Evolutionary conservation across 2,797 vertebrate species (phyloP), one percentile per base, ranked within the genome.

Genomic region (Mus caroli): DNA sequence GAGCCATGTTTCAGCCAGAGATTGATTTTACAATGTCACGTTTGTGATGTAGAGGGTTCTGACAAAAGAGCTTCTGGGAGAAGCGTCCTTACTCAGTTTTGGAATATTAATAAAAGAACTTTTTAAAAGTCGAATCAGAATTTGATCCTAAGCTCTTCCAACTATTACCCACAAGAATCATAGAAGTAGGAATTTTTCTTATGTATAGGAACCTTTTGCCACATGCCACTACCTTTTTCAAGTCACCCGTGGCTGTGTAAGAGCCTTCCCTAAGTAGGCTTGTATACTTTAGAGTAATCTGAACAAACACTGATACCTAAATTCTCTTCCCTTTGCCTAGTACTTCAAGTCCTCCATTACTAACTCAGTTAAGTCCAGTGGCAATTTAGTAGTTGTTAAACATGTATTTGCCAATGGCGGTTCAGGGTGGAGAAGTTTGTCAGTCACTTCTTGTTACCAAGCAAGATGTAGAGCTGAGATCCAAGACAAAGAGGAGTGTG

Each of bases 61-160:
- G 97, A 94, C 96, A 96, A 89, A 96, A 97, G 84, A 31, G 95
- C 96, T 97, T 87, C 92, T 6, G 43, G 37, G 0, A 46, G 80
- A 93, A 37, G 22, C 95, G 69, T 76, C 50, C 77, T 96, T 76
- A 67, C 15, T 37, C 94, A 93, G 80, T 75, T 78, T 92, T 96
- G 96, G 97, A 97, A 98, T 96, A 60, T 90, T 95, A 98, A 92
- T 96, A 98, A 95, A 34, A 91, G 94, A 0, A 0, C 73, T 86
- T 87, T 71, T 43, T 76, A 26, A 50, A 75, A 64, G 20, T 58
- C 90, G 84, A 92, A 50, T 82, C 52, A 73, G 60, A 73, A 88
- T 80, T 80, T 43, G 31, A 58, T 46, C 78, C 46, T 75, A 88
- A 60, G n/a, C 46, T 69, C 24, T 83, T 71, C 94, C 69, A 71